Conservation (phyloP, 2,113 vertebrate species). For the Balaeniceps rex region DNA sequence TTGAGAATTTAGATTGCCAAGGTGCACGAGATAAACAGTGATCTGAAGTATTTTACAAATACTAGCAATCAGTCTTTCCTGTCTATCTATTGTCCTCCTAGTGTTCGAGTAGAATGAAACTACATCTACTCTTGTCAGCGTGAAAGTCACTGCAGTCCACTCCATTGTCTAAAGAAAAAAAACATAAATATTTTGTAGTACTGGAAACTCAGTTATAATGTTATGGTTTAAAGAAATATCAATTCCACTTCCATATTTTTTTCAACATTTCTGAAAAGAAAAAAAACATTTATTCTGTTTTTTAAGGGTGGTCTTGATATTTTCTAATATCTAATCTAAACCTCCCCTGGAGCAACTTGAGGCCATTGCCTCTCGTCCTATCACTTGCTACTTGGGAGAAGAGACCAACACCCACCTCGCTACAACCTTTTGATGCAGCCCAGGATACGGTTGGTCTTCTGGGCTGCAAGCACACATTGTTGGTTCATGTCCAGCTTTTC, state of each 20-base stretch:
- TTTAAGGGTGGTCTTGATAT: not conserved
- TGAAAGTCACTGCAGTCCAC: not conserved
- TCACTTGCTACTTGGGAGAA: too few species aligned
- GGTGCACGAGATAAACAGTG: not conserved
- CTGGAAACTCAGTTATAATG: not conserved
- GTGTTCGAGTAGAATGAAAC: not conserved
- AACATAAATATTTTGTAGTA: not conserved
- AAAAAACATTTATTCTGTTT: not conserved
- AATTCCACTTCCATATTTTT: not conserved
- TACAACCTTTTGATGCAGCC: too few species aligned
- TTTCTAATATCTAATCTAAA: too few species aligned
- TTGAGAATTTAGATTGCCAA: not conserved
- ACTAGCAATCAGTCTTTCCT: not conserved
- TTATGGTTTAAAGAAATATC: not conserved
- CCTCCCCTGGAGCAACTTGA: too few species aligned
- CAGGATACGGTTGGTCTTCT: too few species aligned
- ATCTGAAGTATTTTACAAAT: not conserved
- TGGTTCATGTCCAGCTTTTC: too few species aligned
- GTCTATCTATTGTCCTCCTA: not conserved
- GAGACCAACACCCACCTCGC: too few species aligned
- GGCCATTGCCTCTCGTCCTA: too few species aligned
- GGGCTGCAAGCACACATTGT: too few species aligned
- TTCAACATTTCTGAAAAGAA: not conserved
- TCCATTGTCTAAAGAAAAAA: not conserved
- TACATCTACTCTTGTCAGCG: not conserved